Evolutionary conservation across 2,113 vertebrate species (phyloP), one percentile per base, ranked within the genome.

Genomic region (Monopterus albus): DNA sequence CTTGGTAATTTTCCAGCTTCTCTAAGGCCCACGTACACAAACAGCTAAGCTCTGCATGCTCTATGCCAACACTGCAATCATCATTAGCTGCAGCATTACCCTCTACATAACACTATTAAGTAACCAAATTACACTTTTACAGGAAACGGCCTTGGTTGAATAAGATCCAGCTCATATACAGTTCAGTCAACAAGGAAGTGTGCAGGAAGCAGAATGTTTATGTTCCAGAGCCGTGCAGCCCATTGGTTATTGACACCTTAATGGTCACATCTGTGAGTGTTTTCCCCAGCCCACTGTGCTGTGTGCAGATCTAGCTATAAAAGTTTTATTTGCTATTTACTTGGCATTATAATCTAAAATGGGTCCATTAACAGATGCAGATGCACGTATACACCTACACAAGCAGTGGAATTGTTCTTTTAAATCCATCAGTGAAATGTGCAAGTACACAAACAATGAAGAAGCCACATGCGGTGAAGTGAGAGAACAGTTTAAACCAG

Each of bases 191-290:
- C 73, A 38, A 26, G 62, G 72, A 76, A 71, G 61, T 65, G 43
- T 49, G 52, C 42, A 67, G 75, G 62, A 70, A 61, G 72, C 72
- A 21, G 61, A 72, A 56, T 64, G 73, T 81, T 82, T 69, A 71
- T n/a, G 59, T 26, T 87, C 56, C 65, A 57, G 11, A 36, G 45
- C 55, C 7, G 28, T 17, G 29, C n/a, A 31, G 40, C 64, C 43
- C 42, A 74, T 70, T 64, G 52, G 57, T 70, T 78, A 63, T 79
- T 51, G 79, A 79, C 79, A 82, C 79, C 83, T 77, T 82, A 78
- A 86, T 75, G 75, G 59, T 58, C 69, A 82, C 86, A 88, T 90
- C 86, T 85, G 84, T 56, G 60, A 83, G 61, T 67, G 55, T 56
- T 83, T 81, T 69, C 50, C 61, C 58, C 59, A 23, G 72, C 78